Percentiles rank a stretch among this genome's conserved stretches.
Evolutionary conservation across 2,888 invertebrate genomes (phyloP).

Genomic region (Leucania comma): DNA sequence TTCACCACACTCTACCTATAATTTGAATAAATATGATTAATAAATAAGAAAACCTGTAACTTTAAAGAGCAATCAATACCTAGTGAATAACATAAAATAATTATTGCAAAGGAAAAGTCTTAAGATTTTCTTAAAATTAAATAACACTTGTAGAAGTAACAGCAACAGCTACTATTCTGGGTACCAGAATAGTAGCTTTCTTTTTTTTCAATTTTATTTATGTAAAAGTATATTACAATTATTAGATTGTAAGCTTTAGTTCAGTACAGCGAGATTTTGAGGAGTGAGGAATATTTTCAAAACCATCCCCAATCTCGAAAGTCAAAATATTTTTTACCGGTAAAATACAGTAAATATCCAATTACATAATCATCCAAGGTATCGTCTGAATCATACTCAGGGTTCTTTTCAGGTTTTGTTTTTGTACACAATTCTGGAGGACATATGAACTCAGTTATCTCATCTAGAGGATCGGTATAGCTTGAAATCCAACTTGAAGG

Average conservation of each 20-base stretch:
- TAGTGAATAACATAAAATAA: not conserved
- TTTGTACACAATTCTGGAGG: conserved; percentile 1
- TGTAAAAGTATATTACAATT: not conserved
- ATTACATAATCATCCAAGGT: conserved; percentile 27
- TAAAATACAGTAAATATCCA: conserved; percentile 12
- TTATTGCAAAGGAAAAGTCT: not conserved
- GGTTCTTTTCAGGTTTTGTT: not conserved
- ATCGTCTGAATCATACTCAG: conserved; percentile 20
- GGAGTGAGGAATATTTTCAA: not conserved
- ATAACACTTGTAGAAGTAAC: too few relatives aligned
- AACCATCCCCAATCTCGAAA: not conserved
- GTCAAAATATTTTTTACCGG: conserved; percentile 3
- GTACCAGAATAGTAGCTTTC: too few relatives aligned
- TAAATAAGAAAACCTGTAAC: not conserved
- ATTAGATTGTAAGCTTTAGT: not conserved
- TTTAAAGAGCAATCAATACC: not conserved
- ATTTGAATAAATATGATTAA: not conserved
- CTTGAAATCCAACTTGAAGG: not conserved
- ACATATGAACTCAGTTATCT: not conserved
- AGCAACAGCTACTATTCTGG: too few relatives aligned
- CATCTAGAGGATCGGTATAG: too few relatives aligned
- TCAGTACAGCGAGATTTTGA: not conserved
- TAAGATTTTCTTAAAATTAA: not conserved
- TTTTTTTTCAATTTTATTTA: not conserved
- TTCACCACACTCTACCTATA: conserved; percentile 20